These are phyloP conservation scores for Apolygus lucorum DNA, from an alignment of 1,140 invertebrate species.

Conservation along the genomic window DNA sequence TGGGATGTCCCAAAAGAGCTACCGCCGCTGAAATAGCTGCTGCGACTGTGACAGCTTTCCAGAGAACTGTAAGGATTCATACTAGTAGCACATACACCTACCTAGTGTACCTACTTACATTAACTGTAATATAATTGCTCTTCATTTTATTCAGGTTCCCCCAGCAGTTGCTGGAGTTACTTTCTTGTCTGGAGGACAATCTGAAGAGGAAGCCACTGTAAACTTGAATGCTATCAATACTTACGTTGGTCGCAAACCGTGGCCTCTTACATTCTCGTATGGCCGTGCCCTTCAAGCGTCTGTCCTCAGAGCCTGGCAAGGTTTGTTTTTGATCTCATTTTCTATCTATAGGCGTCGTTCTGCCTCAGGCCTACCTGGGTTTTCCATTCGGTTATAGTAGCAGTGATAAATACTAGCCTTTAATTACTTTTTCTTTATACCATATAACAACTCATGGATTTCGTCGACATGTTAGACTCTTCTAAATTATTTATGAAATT, in stretches of 20 bases:
- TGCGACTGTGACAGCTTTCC: conserved; percentile 85
- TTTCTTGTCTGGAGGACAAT: conserved; percentile 94
- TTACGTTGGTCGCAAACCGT: conserved; percentile 74
- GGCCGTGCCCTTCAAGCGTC: conserved; percentile 86
- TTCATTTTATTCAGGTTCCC: conserved; percentile 19
- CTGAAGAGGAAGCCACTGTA: conserved; percentile 90
- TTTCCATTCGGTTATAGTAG: no score
- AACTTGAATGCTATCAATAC: conserved; percentile 93
- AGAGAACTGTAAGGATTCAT: conserved; percentile 71
- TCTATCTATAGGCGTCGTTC: no score
- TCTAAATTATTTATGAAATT: no score
- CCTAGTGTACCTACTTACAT: no score
- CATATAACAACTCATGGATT: no score
- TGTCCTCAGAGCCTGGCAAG: conserved; percentile 84
- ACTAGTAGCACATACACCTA: no score
- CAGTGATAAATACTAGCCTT: no score
- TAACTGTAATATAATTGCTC: no score
- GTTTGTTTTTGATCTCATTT: no score
- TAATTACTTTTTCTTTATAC: no score
- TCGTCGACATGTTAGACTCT: no score
- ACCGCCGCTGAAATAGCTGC: conserved; percentile 65
- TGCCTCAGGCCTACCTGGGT: no score
- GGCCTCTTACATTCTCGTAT: conserved; percentile 94
- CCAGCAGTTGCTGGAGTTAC: conserved; percentile 56
- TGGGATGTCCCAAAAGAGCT: conserved; percentile 62